Conservation (phyloP, 2,113 vertebrate species). For the Craseonycteris thonglongyai region DNA sequence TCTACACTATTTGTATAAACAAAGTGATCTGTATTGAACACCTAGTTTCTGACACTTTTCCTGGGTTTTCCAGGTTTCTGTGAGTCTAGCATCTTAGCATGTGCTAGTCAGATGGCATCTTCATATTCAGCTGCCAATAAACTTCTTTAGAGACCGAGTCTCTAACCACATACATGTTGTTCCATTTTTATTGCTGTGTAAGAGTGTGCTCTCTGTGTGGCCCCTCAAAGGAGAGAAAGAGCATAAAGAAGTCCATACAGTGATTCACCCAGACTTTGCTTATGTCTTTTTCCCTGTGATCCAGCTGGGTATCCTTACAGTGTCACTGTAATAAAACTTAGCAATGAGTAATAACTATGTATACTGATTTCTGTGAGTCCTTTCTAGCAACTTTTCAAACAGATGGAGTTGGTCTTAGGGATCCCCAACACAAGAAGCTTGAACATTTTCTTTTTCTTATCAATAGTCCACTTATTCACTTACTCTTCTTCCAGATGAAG, state of each 20-base stretch:
- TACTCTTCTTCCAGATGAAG: constrained; percentile 90
- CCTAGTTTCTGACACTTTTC: background rate
- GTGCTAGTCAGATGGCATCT: background rate
- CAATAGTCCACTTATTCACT: constrained; percentile 68
- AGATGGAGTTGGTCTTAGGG: background rate
- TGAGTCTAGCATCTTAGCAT: background rate
- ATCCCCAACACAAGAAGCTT: background rate
- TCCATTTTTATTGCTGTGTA: background rate
- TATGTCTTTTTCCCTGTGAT: background rate
- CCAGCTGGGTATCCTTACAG: background rate
- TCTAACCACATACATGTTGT: background rate
- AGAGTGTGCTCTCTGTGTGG: background rate
- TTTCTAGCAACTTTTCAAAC: background rate
- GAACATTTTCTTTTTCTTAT: constrained; percentile 1
- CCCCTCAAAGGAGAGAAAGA: background rate
- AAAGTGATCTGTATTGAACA: background rate
- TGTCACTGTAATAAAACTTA: background rate
- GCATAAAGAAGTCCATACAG: background rate
- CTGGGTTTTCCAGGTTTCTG: background rate
- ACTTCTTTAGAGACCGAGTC: background rate
- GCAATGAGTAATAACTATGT: background rate
- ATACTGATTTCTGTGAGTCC: background rate
- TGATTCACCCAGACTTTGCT: background rate
- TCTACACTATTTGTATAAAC: background rate
- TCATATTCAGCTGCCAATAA: background rate